Evolutionary conservation across 2,888 invertebrate species (phyloP).

Genomic region (Tenthredo scrophulariae): DNA sequence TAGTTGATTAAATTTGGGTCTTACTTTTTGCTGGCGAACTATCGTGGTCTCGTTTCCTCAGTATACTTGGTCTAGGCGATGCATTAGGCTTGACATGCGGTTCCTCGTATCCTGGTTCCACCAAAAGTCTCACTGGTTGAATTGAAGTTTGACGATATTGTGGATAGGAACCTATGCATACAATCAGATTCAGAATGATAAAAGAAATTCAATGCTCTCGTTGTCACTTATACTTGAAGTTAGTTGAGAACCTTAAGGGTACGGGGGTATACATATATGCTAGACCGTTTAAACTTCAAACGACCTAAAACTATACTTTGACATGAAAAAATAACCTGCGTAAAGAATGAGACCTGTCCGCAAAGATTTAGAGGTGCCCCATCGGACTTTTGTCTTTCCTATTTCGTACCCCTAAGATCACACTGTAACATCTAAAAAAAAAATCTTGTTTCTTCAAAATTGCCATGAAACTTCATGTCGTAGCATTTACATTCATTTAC

Average conservation of each 20-base stretch:
- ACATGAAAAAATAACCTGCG: too few relatives aligned
- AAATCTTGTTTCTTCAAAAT: too few relatives aligned
- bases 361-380: too few relatives aligned
- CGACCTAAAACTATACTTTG: too few relatives aligned
- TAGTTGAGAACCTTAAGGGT: background rate
- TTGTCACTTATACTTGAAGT: background rate
- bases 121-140: constrained; percentile 75
- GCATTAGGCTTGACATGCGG: constrained; percentile 79
- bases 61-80: constrained; percentile 90
- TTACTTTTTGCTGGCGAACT: constrained; percentile 74
- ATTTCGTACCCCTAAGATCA: too few relatives aligned
- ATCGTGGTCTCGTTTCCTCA: constrained; percentile 93
- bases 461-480: too few relatives aligned
- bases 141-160: constrained; percentile 73
- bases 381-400: too few relatives aligned
- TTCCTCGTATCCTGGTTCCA: constrained; percentile 74
- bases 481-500: too few relatives aligned
- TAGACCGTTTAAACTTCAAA: too few relatives aligned
- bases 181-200: background rate
- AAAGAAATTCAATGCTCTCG: background rate
- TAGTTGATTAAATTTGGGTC: background rate
- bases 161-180: constrained; percentile 68
- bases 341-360: too few relatives aligned
- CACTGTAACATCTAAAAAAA: too few relatives aligned
- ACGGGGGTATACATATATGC: too few relatives aligned